Evolutionary conservation across 2,797 vertebrate genomes (phyloP).

Genomic region (Mustela erminea): DNA sequence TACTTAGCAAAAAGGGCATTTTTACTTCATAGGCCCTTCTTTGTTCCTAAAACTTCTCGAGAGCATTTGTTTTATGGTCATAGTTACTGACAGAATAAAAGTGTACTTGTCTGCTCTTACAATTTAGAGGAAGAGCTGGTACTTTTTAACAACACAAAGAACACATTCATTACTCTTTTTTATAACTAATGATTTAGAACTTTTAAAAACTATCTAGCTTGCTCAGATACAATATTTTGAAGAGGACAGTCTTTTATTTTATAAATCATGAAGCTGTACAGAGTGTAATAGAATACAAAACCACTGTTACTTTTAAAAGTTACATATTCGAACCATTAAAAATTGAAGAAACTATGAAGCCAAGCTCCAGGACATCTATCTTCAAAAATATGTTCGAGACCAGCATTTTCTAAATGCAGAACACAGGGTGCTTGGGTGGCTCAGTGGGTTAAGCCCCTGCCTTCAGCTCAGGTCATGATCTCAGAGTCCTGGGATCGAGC

Average conservation of each 20-base stretch:
- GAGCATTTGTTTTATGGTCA: neutral
- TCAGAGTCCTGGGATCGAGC: too few relatives aligned
- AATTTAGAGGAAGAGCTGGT: constrained; percentile 19
- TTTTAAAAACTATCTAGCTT: constrained; percentile 17
- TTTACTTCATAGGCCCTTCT: neutral
- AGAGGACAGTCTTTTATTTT: neutral
- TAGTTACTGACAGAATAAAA: neutral
- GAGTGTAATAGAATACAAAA: constrained; percentile 45
- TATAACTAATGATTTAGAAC: constrained; percentile 36
- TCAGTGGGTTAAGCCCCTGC: too few relatives aligned
- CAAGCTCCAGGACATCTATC: neutral
- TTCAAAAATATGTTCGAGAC: neutral
- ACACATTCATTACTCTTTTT: neutral
- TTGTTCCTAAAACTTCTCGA: neutral
- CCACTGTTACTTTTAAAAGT: constrained; percentile 42
- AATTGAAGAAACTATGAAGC: constrained; percentile 35
- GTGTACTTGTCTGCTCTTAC: neutral
- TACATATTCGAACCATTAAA: constrained; percentile 55
- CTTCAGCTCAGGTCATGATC: too few relatives aligned
- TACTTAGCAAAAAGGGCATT: neutral
- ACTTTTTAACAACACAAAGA: neutral
- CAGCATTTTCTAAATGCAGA: neutral
- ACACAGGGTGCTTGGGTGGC: too few relatives aligned
- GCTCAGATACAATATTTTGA: constrained; percentile 25
- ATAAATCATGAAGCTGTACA: neutral